Evolutionary conservation across 2,113 vertebrate genomes (phyloP), one percentile per base, ranked within the genome.

Genomic region (Erythrolamprus reginae): DNA sequence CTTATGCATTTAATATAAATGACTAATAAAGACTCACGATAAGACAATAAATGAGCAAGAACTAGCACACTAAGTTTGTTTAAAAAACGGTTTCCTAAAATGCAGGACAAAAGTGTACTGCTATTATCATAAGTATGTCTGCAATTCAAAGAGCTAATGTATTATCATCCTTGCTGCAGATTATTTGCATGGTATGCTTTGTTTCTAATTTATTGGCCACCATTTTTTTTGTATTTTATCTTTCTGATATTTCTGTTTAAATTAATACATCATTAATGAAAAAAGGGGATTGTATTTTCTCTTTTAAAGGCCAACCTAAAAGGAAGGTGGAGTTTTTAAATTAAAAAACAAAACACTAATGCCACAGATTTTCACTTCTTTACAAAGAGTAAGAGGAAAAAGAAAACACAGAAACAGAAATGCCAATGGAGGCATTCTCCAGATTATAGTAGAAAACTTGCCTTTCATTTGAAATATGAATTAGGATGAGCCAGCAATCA

Each of bases 21-120:
- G 96, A 97, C 96, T 97, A 98, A 98, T 98, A 97, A 97, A 97
- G 97, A 96, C 96, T 96, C 97, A 97, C 96, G 96, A 97, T 96
- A 96, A 94, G 94, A 95, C 95, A 96, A 97, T 86, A 92, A 96
- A 96, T 95, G 97, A 97, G 96, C 94, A 94, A 83, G 61, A 7
- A 94, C 94, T 95, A 95, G 94, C 94, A 95, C 12, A 38, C 93
- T 0, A 2, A 23, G 21, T 45, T 96, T 89, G 0, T 89, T 96
- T 92, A 94, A 95, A 96, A 97, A 56, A 51, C 93, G 93, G 93
- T 94, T 95, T 87, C 85, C 19, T 61, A 90, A 91, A 58, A 89
- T 95, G 87, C 94, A 94, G 88, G 87, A 82, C 90, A 93, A 95
- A 95, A 92, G 0, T 77, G 82, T 94, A 92, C 94, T 93, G 92